Percentiles rank a stretch among this genome's conserved stretches.
These are phyloP conservation scores for Cistogaster globosa DNA, from an alignment of 2,888 invertebrate genomes.

Conservation along the genomic window DNA sequence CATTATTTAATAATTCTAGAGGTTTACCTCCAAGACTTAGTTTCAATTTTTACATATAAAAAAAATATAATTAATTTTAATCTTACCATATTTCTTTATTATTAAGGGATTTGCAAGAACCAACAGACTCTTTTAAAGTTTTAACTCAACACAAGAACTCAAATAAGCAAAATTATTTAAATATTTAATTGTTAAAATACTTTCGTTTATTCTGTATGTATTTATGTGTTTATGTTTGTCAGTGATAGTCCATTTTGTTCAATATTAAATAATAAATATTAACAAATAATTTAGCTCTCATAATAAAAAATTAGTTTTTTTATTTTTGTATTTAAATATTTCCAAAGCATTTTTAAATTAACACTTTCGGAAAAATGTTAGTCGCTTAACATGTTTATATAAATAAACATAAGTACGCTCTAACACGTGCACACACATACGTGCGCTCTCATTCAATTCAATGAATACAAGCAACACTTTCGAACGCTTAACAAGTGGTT, in stretches of 20 bases:
- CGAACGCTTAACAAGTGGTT: neutral
- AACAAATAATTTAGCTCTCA: conserved; percentile 6
- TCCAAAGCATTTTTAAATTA: conserved; percentile 18
- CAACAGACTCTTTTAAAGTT: neutral
- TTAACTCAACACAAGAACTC: conserved; percentile 24
- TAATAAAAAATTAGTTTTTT: conserved; percentile 1
- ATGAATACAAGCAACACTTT: neutral
- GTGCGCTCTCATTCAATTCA: neutral
- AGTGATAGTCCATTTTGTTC: neutral
- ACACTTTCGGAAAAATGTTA: conserved; percentile 10
- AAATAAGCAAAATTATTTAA: conserved; percentile 39
- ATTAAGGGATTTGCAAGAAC: neutral
- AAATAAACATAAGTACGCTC: neutral
- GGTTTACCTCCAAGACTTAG: no score
- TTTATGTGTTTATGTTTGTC: conserved; percentile 16
- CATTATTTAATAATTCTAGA: no score
- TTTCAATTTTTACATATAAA: neutral
- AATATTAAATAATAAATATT: conserved; percentile 16
- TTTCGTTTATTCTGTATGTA: neutral
- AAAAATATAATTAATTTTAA: neutral
- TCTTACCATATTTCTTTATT: conserved; percentile 52
- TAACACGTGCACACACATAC: neutral
- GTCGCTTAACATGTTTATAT: conserved; percentile 42
- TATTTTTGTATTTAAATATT: conserved; percentile 23
- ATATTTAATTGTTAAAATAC: conserved; percentile 7